phyloP scores from a whole-genome alignment of 2,797 vertebrate species.

The Muscicapa comitata region DNA sequence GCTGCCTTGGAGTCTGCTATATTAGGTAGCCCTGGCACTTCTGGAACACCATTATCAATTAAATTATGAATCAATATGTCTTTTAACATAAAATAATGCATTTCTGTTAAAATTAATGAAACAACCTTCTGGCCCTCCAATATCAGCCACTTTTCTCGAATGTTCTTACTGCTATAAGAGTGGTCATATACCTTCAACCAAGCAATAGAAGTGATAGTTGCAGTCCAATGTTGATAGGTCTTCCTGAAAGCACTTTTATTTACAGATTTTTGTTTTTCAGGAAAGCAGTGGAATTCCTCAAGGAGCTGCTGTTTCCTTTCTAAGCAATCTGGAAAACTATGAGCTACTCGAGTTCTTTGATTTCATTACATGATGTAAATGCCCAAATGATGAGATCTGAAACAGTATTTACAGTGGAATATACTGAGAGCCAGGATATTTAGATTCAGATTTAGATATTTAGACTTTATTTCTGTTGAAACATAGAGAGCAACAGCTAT shows the following conservation, averaged over 20 bases:
- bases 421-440: background rate
- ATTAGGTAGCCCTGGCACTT: background rate
- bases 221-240: background rate
- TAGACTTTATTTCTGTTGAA: background rate
- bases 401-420: background rate
- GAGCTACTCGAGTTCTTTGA: background rate
- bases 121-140: rapidly evolving
- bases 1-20: background rate
- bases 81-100: background rate
- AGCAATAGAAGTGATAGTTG: background rate
- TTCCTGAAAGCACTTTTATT: background rate
- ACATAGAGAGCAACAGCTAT: background rate
- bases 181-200: background rate
- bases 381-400: background rate
- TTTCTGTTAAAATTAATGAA: background rate
- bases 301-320: background rate
- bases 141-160: background rate
- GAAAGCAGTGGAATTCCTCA: background rate
- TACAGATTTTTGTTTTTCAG: background rate
- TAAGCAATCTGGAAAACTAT: background rate
- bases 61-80: background rate
- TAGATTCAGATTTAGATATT: background rate
- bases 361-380: background rate
- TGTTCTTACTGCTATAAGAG: background rate
- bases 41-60: background rate